Conservation (phyloP, 1,140 invertebrate species). For the Anadara kagoshimensis region DNA sequence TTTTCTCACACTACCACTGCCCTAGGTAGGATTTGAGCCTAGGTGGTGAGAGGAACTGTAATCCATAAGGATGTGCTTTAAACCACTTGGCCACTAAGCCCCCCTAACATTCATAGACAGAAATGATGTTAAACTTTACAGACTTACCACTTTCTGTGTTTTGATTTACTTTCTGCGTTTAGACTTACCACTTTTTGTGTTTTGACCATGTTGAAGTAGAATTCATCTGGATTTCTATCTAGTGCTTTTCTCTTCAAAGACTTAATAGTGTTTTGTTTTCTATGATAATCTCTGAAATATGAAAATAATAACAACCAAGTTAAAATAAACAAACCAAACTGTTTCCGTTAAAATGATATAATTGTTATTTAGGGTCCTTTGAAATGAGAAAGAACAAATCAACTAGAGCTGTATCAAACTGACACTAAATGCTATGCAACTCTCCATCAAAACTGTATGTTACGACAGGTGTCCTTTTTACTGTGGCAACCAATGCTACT, state of each 20-base stretch:
- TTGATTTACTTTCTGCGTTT: too few species aligned
- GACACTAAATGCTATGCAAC: background rate
- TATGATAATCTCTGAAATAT: slow-evolving; percentile 81
- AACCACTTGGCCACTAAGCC: too few species aligned
- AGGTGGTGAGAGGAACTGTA: too few species aligned
- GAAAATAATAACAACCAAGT: slow-evolving; percentile 23
- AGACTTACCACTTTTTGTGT: slow-evolving; percentile 83
- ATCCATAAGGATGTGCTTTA: too few species aligned
- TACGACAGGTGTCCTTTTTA: background rate
- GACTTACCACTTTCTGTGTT: slow-evolving; percentile 63
- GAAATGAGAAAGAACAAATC: background rate
- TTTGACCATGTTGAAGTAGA: slow-evolving; percentile 98
- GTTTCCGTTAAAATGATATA: background rate
- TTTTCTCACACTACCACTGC: too few species aligned
- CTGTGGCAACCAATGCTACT: background rate
- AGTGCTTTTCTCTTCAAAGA: slow-evolving; percentile 88
- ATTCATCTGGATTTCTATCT: slow-evolving; percentile 98
- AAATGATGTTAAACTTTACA: too few species aligned
- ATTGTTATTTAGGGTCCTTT: background rate
- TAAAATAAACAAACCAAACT: slow-evolving; percentile 7
- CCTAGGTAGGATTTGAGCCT: too few species aligned
- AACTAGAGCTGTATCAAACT: background rate
- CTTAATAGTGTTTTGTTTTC: slow-evolving; percentile 88
- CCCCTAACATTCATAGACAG: too few species aligned
- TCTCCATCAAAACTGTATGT: background rate